Evolutionary conservation across 35 echinoderm and acorn worm species (phyloP).

Genomic region (Apostichopus californicus): DNA sequence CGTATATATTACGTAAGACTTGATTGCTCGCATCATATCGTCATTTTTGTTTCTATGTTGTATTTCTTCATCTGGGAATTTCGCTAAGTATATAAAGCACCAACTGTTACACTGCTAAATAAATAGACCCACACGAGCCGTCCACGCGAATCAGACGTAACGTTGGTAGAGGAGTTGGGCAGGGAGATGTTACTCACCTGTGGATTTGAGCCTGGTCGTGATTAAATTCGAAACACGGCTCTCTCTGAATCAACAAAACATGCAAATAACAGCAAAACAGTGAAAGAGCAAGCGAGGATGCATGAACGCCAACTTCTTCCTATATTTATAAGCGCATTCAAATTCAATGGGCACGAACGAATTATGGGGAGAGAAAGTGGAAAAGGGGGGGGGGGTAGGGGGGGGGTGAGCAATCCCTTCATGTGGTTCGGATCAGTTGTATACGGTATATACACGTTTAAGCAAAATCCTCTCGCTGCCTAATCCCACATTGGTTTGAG

Average conservation of each 20-base stretch:
- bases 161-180: not conserved
- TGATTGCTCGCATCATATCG: not conserved
- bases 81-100: not conserved
- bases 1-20: conserved; percentile 26
- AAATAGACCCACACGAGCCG: conserved; percentile 4
- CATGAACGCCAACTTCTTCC: too few relatives aligned
- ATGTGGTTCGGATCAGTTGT: too few relatives aligned
- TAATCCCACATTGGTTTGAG: too few relatives aligned
- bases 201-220: not conserved
- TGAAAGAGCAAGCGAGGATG: too few relatives aligned
- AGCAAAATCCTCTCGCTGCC: too few relatives aligned
- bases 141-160: not conserved
- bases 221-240: not conserved
- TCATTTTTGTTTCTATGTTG: not conserved
- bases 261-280: not conserved
- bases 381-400: too few relatives aligned
- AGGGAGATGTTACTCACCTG: not conserved
- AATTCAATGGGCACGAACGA: too few relatives aligned
- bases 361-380: too few relatives aligned
- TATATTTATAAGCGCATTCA: too few relatives aligned
- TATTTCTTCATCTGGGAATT: not conserved
- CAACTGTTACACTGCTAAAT: conserved; percentile 23
- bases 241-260: not conserved
- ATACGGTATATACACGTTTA: too few relatives aligned
- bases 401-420: too few relatives aligned